These are phyloP conservation scores for Aspiorhynchus laticeps DNA, from an alignment of 2,113 vertebrate genomes.

Conservation along the genomic window DNA sequence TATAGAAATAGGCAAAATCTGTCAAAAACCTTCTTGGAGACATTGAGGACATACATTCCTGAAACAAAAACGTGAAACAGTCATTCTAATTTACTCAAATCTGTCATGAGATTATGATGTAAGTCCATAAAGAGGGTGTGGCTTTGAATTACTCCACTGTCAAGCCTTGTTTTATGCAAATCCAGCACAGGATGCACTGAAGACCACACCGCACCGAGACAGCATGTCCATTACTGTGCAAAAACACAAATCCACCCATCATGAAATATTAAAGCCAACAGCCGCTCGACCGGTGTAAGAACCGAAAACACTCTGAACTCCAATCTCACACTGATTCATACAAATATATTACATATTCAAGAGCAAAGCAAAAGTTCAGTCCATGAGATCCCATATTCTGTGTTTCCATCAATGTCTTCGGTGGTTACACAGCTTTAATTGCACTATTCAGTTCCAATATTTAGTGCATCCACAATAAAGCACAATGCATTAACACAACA, in stretches of 20 bases:
- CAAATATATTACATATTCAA: background rate
- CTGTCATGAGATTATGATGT: background rate
- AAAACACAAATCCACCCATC: background rate
- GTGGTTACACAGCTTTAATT: background rate
- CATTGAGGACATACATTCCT: background rate
- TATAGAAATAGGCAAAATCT: background rate
- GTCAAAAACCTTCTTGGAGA: background rate
- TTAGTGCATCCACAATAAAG: background rate
- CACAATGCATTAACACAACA: background rate
- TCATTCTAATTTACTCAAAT: background rate
- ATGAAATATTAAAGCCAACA: background rate
- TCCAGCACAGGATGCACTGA: background rate
- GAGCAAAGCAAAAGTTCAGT: background rate
- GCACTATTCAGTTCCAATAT: background rate
- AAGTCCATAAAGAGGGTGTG: conserved; percentile 10
- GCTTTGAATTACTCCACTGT: background rate
- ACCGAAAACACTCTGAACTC: background rate
- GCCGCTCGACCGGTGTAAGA: background rate
- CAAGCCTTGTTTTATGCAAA: background rate
- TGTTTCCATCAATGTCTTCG: background rate
- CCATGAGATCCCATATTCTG: background rate
- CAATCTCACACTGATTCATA: background rate
- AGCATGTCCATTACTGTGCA: background rate
- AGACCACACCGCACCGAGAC: background rate
- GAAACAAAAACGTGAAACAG: background rate